These are phyloP conservation scores for Aphaenogaster floridana DNA, from an alignment of 1,140 invertebrate species.

Conservation along the genomic window DNA sequence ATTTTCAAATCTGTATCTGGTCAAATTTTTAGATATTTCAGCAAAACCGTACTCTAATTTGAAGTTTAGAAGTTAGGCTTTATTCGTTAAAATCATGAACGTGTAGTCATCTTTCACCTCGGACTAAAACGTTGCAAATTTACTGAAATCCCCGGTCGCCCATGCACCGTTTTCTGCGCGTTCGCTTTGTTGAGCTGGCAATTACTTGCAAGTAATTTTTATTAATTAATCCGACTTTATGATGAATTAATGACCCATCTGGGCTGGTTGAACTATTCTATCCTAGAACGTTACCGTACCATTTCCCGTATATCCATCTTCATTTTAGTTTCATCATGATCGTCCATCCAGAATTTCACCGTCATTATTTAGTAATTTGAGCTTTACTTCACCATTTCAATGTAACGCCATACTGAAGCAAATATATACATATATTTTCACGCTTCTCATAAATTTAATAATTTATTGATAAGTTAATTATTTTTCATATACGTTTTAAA, in stretches of 20 bases:
- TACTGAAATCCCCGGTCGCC: background rate
- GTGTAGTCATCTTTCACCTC: background rate
- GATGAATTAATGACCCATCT: conserved; percentile 60
- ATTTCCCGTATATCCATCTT: conserved; percentile 62
- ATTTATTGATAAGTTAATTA: background rate
- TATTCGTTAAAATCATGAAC: background rate
- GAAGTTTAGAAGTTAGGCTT: background rate
- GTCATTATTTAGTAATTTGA: conserved; percentile 47
- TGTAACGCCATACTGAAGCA: background rate
- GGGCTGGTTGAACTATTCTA: conserved; percentile 43
- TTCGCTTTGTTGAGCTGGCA: background rate
- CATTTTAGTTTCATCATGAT: conserved; percentile 53
- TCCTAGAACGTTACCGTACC: conserved; percentile 53
- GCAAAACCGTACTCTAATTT: background rate
- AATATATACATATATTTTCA: background rate
- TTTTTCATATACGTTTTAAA: background rate
- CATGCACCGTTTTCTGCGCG: background rate
- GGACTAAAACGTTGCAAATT: background rate
- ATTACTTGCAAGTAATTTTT: conserved; percentile 54
- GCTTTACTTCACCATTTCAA: conserved; percentile 22
- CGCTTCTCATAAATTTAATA: background rate
- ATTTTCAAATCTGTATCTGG: no score
- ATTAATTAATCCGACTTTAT: conserved; percentile 61
- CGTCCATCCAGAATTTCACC: conserved; percentile 44
- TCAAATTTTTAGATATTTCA: no score